Conservation (phyloP, 2,797 vertebrate species). For the Takifugu rubripes region DNA sequence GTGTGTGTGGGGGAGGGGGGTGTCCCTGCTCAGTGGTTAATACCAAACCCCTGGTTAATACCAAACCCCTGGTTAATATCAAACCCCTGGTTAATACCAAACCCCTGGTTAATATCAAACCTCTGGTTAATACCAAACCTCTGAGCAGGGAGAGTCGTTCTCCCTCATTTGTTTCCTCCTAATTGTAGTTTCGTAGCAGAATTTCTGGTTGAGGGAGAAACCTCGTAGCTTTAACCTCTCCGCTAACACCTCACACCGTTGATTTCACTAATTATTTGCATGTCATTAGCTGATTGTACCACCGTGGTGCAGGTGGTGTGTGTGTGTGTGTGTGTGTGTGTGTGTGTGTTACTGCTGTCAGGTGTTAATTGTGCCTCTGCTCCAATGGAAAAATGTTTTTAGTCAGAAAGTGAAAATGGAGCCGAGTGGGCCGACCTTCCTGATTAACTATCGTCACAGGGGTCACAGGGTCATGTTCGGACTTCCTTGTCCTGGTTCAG, state of each 20-base stretch:
- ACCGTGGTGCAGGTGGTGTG: slow-evolving; percentile 1
- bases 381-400: not conserved
- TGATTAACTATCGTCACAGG: not conserved
- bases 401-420: not conserved
- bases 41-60: not conserved
- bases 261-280: slow-evolving; percentile 1
- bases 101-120: slow-evolving; percentile 42
- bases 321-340: too few species aligned
- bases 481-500: slow-evolving; percentile 12
- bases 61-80: slow-evolving; percentile 39
- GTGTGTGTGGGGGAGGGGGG: slow-evolving; percentile 34
- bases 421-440: not conserved
- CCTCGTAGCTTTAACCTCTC: too few species aligned
- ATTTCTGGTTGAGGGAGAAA: slow-evolving; percentile 34
- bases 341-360: not conserved
- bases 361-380: not conserved
- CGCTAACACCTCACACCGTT: too few species aligned
- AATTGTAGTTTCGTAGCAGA: slow-evolving; percentile 30
- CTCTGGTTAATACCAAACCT: slow-evolving; percentile 37
- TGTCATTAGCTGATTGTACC: slow-evolving; percentile 18
- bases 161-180: slow-evolving; percentile 29
- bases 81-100: slow-evolving; percentile 27
- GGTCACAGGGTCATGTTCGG: too few species aligned
- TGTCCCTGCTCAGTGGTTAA: slow-evolving; percentile 47
- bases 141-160: slow-evolving; percentile 28